A percentile compares a stretch with the other conserved stretches of the same genome.
These are phyloP conservation scores for Xestia c-nigrum DNA, from an alignment of 2,888 invertebrate genomes.

Conservation along the genomic window DNA sequence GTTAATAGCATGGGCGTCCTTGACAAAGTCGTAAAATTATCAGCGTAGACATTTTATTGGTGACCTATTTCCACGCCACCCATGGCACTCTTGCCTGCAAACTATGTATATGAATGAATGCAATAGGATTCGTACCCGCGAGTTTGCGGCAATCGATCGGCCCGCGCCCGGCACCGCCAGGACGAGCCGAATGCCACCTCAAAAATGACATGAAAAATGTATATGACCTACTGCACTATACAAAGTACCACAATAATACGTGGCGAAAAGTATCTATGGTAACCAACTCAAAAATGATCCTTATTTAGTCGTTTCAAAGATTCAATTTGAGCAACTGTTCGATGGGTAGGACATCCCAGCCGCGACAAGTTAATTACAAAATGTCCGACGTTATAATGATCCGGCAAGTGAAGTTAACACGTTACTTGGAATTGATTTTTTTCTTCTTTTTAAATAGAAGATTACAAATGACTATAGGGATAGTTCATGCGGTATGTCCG, in stretches of 20 bases:
- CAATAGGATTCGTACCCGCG: conserved; percentile 70
- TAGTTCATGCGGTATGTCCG: conserved; percentile 24
- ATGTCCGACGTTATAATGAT: conserved; percentile 19
- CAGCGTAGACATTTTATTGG: conserved; percentile 44
- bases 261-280: neutral
- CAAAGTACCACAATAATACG: conserved; percentile 32
- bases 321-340: neutral
- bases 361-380: conserved; percentile 30
- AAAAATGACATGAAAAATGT: conserved; percentile 81
- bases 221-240: conserved; percentile 65
- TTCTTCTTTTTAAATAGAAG: neutral
- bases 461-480: neutral
- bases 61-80: conserved; percentile 70
- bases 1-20: conserved; percentile 52
- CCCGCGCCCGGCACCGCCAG: conserved; percentile 85
- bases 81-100: conserved; percentile 54
- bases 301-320: conserved; percentile 15
- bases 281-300: conserved; percentile 21
- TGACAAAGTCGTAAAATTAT: conserved; percentile 56
- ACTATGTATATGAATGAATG: conserved; percentile 70
- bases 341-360: neutral
- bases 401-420: conserved; percentile 7
- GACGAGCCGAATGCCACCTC: conserved; percentile 73
- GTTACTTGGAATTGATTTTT: neutral
- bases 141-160: conserved; percentile 83